phyloP scores from a whole-genome alignment of 2,888 invertebrate species.

The Chalcis sispes region DNA sequence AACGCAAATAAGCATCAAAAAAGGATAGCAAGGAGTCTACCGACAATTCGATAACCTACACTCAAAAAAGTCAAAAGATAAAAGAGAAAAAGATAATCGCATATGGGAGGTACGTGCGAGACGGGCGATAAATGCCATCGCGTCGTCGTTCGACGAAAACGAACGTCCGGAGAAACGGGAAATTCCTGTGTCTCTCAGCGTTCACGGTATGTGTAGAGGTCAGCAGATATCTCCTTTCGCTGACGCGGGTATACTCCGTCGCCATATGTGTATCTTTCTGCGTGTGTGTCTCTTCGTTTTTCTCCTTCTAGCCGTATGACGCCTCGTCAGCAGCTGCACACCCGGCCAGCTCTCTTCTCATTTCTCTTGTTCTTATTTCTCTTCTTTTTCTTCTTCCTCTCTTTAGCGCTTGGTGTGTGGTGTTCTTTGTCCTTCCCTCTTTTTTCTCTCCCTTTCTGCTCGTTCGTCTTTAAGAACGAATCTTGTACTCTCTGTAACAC shows the following conservation, averaged over 20 bases:
- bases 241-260: slow-evolving; percentile 1
- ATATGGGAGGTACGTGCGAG: too few relatives aligned
- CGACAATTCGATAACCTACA: too few relatives aligned
- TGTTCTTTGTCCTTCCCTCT: background rate
- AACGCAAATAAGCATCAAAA: too few relatives aligned
- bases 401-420: too few relatives aligned
- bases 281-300: background rate
- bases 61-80: too few relatives aligned
- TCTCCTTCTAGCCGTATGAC: too few relatives aligned
- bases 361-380: slow-evolving; percentile 11
- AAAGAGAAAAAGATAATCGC: too few relatives aligned
- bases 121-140: too few relatives aligned
- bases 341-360: slow-evolving; percentile 7
- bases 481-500: too few relatives aligned
- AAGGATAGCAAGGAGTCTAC: too few relatives aligned
- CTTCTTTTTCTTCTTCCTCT: background rate
- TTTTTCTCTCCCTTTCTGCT: background rate
- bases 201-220: background rate
- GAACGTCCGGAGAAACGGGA: slow-evolving; percentile 19
- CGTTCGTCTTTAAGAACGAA: background rate
- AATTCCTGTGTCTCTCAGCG: slow-evolving; percentile 3
- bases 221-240: slow-evolving; percentile 35
- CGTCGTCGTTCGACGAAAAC: background rate
- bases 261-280: background rate
- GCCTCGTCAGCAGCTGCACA: slow-evolving; percentile 15